A percentile compares a stretch with the other conserved stretches of the same genome.
Conservation (phyloP, 2,797 vertebrate species). For the Harpagifer antarcticus region DNA sequence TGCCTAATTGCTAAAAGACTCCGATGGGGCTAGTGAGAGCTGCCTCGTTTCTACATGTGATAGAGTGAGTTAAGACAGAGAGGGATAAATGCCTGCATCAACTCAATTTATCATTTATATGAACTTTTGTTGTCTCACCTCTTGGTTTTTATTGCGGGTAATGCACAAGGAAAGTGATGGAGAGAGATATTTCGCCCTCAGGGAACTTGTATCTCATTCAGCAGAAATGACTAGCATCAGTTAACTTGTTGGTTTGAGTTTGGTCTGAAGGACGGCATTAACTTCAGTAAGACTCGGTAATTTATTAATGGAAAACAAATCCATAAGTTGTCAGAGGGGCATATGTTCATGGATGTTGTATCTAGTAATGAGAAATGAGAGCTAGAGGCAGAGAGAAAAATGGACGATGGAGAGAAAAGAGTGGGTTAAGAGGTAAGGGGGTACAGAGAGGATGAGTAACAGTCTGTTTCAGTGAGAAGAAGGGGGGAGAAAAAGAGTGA, state of each 20-base stretch:
- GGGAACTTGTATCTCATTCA: constrained; percentile 55
- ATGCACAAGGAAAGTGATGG: constrained; percentile 28
- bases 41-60: constrained; percentile 73
- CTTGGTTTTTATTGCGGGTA: constrained; percentile 47
- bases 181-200: constrained; percentile 35
- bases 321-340: constrained; percentile 62
- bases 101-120: constrained; percentile 69
- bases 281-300: constrained; percentile 53
- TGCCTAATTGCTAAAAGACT: constrained; percentile 84
- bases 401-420: constrained; percentile 35
- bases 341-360: constrained; percentile 50
- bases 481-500: neutral
- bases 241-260: constrained; percentile 46
- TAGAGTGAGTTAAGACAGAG: constrained; percentile 64
- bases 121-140: constrained; percentile 60
- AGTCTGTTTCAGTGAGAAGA: constrained; percentile 37
- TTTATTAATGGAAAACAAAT: constrained; percentile 69
- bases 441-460: constrained; percentile 54
- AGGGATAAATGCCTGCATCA: constrained; percentile 57
- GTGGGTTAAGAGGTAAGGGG: constrained; percentile 20
- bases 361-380: constrained; percentile 64
- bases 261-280: constrained; percentile 53
- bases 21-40: constrained; percentile 75
- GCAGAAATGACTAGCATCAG: constrained; percentile 50
- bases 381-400: constrained; percentile 46